Conservation (phyloP, 2,113 vertebrate species). For the Aleadryas rufinucha region DNA sequence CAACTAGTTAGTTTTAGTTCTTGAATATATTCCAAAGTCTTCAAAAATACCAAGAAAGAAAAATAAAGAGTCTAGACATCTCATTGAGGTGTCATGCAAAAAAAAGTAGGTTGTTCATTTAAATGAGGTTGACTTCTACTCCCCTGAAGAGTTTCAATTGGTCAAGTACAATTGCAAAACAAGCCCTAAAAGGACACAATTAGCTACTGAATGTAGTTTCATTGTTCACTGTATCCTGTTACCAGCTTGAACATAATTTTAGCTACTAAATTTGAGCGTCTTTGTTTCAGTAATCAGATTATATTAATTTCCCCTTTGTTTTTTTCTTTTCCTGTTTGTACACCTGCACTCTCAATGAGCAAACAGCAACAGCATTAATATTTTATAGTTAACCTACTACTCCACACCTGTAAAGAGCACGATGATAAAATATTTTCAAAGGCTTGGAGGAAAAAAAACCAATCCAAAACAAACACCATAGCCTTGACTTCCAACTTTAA, state of each 20-base stretch:
- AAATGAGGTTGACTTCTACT: neutral
- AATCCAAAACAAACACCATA: neutral
- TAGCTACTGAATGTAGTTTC: neutral
- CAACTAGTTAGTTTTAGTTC: neutral
- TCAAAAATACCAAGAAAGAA: neutral
- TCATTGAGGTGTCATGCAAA: neutral
- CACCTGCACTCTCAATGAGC: conserved; percentile 42
- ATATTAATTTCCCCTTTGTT: conserved; percentile 43
- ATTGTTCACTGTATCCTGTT: conserved; percentile 53
- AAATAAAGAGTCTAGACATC: neutral
- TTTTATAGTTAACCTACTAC: neutral
- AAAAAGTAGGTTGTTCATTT: neutral
- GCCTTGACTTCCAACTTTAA: neutral
- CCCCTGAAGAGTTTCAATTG: neutral
- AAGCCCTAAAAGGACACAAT: conserved; percentile 45
- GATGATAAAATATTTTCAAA: neutral
- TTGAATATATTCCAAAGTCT: neutral
- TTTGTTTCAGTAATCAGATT: conserved; percentile 8
- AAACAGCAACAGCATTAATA: neutral
- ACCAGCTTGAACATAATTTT: conserved; percentile 28
- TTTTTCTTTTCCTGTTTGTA: conserved; percentile 51
- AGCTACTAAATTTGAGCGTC: conserved; percentile 17
- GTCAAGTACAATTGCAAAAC: neutral
- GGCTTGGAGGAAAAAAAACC: neutral
- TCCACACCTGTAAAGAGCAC: neutral